These are phyloP conservation scores for Pammene fasciana DNA, from an alignment of 2,888 invertebrate genomes.

Conservation along the genomic window DNA sequence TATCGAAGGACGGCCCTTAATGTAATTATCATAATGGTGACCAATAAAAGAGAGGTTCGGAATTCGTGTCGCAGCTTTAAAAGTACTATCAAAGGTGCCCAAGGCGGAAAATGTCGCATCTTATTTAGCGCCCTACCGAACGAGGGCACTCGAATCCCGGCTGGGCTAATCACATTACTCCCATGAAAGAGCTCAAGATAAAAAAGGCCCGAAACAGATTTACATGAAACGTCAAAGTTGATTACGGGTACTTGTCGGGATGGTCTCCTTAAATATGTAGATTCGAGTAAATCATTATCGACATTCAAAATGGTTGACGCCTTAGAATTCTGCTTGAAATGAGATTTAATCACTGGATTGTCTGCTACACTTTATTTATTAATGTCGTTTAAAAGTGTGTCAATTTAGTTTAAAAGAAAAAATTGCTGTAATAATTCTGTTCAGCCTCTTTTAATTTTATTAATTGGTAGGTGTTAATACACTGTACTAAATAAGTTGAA, in stretches of 20 bases:
- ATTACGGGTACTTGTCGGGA: constrained; percentile 62
- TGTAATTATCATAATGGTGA: constrained; percentile 82
- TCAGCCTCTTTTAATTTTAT: background rate
- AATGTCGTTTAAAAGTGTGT: background rate
- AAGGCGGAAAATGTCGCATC: constrained; percentile 81
- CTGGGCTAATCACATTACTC: constrained; percentile 79
- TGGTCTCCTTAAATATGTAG: constrained; percentile 58
- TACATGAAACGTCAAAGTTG: constrained; percentile 78
- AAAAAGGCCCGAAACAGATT: constrained; percentile 78
- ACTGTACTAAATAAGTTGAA: no score
- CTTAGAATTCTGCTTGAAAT: constrained; percentile 17
- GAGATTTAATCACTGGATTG: constrained; percentile 16
- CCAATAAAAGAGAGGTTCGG: constrained; percentile 81
- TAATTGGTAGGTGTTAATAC: background rate
- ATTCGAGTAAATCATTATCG: constrained; percentile 58
- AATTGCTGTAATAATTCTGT: background rate
- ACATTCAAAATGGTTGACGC: constrained; percentile 42
- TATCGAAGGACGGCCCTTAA: constrained; percentile 78
- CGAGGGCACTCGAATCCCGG: constrained; percentile 67
- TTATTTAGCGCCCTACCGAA: constrained; percentile 77
- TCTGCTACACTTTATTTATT: constrained; percentile 6
- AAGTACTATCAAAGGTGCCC: constrained; percentile 81
- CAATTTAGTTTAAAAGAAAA: background rate
- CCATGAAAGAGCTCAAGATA: constrained; percentile 75
- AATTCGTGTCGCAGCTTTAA: constrained; percentile 81